Evolutionary conservation across 1,140 invertebrate species (phyloP).

Genomic region (Drosophila watanabei): DNA sequence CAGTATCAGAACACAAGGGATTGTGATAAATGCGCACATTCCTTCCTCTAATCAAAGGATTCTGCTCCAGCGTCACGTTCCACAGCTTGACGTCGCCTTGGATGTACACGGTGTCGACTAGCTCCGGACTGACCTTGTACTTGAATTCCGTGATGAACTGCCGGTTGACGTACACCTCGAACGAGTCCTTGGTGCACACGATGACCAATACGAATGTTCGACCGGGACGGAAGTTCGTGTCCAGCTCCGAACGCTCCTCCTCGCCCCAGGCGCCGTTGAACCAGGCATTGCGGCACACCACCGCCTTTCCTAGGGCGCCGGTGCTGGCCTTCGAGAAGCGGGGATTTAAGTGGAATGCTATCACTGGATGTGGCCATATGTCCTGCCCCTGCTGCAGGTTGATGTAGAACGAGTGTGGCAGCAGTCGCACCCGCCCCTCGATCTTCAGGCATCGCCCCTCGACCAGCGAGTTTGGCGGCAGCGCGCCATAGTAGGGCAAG

Average conservation of each 20-base stretch:
- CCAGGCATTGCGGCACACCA: conserved; percentile 87
- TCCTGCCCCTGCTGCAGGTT: conserved; percentile 89
- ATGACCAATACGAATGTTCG: conserved; percentile 85
- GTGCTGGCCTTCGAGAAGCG: conserved; percentile 86
- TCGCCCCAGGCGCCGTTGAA: conserved; percentile 85
- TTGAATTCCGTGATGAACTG: conserved; percentile 85
- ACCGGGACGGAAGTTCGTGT: conserved; percentile 86
- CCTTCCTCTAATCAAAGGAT: conserved; percentile 61
- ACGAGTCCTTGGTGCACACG: conserved; percentile 69
- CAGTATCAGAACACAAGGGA: conserved; percentile 43
- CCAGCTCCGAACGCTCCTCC: conserved; percentile 86
- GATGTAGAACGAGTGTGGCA: conserved; percentile 89
- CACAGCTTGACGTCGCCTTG: conserved; percentile 86
- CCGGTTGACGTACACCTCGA: conserved; percentile 86
- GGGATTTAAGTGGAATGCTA: conserved; percentile 89
- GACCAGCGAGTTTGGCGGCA: conserved; percentile 77
- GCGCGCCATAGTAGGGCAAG: conserved; percentile 75
- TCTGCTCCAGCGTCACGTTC: conserved; percentile 70
- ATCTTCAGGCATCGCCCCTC: conserved; percentile 87
- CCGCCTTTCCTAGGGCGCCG: conserved; percentile 69
- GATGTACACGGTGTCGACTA: conserved; percentile 86
- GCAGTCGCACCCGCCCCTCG: conserved; percentile 88
- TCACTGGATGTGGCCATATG: conserved; percentile 88
- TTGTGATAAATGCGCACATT: conserved; percentile 74
- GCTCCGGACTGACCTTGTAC: conserved; percentile 64